Conservation (phyloP, 1,140 invertebrate species). For the Diploscapter pachys region DNA sequence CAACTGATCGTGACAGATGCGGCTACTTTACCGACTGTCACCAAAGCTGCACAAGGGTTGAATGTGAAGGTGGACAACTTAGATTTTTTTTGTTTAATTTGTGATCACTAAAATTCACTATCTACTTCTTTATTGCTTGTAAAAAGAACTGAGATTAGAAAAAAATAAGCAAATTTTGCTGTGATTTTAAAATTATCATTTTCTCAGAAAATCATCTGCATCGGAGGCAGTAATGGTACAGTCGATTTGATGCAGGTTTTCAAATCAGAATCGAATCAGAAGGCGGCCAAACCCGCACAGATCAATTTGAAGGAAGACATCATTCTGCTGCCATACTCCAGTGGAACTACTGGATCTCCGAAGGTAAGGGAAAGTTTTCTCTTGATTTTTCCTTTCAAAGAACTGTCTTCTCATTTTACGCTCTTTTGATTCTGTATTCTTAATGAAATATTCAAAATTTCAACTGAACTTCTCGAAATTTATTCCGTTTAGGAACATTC, state of each 20-base stretch:
- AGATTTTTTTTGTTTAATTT: too few relatives aligned
- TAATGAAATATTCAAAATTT: too few relatives aligned
- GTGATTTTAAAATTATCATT: neutral
- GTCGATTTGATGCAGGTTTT: neutral
- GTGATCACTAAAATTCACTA: neutral
- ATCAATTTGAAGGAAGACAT: constrained; percentile 13
- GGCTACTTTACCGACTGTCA: constrained; percentile 9
- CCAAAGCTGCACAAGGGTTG: neutral
- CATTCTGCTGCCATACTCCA: constrained; percentile 27
- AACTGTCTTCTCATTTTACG: too few relatives aligned
- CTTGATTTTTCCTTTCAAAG: too few relatives aligned
- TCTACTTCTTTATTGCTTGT: neutral
- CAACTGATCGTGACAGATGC: constrained; percentile 8
- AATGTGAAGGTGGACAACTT: too few relatives aligned
- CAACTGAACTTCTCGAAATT: too few relatives aligned
- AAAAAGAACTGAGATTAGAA: neutral
- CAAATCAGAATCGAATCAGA: neutral
- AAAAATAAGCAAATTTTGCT: neutral
- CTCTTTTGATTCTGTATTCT: too few relatives aligned
- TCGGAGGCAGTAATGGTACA: neutral
- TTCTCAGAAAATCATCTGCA: neutral
- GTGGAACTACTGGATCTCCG: constrained; percentile 21
- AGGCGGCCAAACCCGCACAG: neutral
- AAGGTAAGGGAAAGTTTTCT: neutral
- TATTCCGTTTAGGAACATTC: too few relatives aligned